Evolutionary conservation across 2,888 invertebrate species (phyloP).

Genomic region (Selenia dentaria): DNA sequence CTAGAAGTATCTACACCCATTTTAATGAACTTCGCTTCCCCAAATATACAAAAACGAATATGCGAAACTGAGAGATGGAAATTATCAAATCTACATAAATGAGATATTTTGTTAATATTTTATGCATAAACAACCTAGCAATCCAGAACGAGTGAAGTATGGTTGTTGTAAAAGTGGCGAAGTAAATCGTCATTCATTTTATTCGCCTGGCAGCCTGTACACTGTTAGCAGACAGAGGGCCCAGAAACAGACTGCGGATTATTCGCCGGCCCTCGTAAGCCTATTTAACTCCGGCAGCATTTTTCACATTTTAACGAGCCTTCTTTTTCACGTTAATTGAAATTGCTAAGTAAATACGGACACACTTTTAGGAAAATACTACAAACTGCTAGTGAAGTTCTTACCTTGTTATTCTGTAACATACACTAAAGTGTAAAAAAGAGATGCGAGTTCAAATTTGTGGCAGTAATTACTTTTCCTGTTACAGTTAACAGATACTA

Average conservation of each 20-base stretch:
- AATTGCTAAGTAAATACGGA: constrained; percentile 24
- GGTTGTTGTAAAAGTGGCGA: constrained; percentile 1
- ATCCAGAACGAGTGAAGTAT: background rate
- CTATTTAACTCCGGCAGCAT: constrained; percentile 44
- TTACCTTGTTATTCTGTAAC: too few species aligned
- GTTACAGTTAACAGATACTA: too few species aligned
- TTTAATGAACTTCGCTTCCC: constrained; percentile 19
- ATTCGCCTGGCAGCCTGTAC: constrained; percentile 65
- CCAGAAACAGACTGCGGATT: constrained; percentile 76
- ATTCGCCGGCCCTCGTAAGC: constrained; percentile 69
- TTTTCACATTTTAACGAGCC: constrained; percentile 44
- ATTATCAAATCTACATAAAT: constrained; percentile 4
- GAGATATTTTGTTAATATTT: constrained; percentile 9
- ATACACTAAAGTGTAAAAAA: too few species aligned
- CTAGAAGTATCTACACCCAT: constrained; percentile 24
- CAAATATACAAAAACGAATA: constrained; percentile 3
- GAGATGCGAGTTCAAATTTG: too few species aligned
- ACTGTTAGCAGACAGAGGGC: constrained; percentile 76
- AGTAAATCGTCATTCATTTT: constrained; percentile 22
- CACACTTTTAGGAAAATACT: constrained; percentile 22
- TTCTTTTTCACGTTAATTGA: constrained; percentile 25
- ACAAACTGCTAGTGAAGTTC: too few species aligned
- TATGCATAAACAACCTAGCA: background rate
- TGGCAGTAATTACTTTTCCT: too few species aligned
- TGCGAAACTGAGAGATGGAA: constrained; percentile 3